Base-by-base conservation (phyloP, 2,113 vertebrate genomes). In the Strigops habroptila region DNA sequence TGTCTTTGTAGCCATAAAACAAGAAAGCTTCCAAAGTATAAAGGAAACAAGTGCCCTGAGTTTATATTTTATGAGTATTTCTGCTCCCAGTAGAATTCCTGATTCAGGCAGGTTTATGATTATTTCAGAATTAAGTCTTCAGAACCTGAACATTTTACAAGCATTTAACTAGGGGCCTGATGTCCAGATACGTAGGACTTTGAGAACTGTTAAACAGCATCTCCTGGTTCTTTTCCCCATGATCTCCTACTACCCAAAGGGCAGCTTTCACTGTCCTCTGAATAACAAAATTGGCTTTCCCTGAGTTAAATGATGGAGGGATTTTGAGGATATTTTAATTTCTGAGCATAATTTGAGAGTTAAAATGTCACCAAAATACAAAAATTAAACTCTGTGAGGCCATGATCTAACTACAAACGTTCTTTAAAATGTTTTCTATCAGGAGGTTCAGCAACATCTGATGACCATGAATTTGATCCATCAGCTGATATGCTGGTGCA, bases 401-500 rank as follows among this genome's bases (percentile, higher is more conserved):
- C 52, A 46, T 92, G 81, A 82, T 96, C 70, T 95, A 79, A 86
- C 93, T 96, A 74, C 97, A 91, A 84, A 31, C 94, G 49, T 69
- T 48, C 95, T 76, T 96, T 90, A 94, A 91, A 97, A 93, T 97
- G 93, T 95, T 97, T 88, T 96, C 93, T 81, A 90, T 76, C 79
- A 98, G 98, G 99, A 98, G 99, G 98, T 97, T 99, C 98, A 97
- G 98, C 98, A 97, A 97, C 98, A 97, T 99, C 99, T 75, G 99
- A 98, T 92, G 99, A 99, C 98, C 98, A 98, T 97, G 99, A 99
- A 94, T 99, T 99, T 93, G 99, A 99, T 97, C 99, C 99, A 78
- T 98, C 99, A 65, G 99, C 98, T 97, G 99, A 99, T 91, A 99
- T 99, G 99, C 98, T 99, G 85, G 98, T 99, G 94, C 99, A 99